Percentiles rank a stretch among this genome's conserved stretches.
Conservation (phyloP, 2,113 vertebrate genomes). For the Psammodynastes pulverulentus region DNA sequence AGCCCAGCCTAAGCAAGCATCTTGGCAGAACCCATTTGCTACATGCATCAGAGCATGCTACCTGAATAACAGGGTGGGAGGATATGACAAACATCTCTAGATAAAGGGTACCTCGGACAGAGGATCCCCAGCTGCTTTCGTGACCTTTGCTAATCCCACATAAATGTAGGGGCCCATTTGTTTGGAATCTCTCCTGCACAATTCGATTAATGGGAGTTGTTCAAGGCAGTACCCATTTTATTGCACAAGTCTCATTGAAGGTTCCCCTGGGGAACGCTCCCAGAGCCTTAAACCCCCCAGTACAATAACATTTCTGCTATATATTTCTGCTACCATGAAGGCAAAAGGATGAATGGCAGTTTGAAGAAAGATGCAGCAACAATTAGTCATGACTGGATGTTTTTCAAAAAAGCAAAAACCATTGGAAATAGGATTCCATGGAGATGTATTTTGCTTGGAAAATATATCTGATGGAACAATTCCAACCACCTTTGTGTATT, state of each 20-base stretch:
- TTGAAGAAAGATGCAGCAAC: constrained; percentile 48
- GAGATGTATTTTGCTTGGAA: constrained; percentile 61
- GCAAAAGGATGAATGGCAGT: constrained; percentile 41
- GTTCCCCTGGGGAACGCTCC: not conserved
- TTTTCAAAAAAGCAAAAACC: constrained; percentile 32
- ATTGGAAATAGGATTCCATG: constrained; percentile 50
- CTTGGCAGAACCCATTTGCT: constrained; percentile 25
- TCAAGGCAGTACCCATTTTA: not conserved
- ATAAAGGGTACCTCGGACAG: not conserved
- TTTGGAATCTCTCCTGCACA: not conserved
- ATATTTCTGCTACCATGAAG: not conserved
- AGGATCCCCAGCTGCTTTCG: constrained; percentile 14
- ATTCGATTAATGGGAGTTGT: not conserved
- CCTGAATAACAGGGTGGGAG: constrained; percentile 37
- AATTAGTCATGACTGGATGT: constrained; percentile 19
- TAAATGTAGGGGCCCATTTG: not conserved
- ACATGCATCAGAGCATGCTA: constrained; percentile 46
- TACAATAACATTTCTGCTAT: not conserved
- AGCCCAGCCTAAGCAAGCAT: constrained; percentile 22
- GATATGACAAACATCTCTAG: constrained; percentile 19
- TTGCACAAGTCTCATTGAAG: not conserved
- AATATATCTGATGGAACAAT: constrained; percentile 46
- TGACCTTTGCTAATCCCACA: not conserved
- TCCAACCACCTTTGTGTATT: constrained; percentile 50
- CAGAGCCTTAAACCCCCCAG: not conserved